phyloP scores from a whole-genome alignment of 2,888 invertebrate genomes.

The Habrosyne pyritoides region DNA sequence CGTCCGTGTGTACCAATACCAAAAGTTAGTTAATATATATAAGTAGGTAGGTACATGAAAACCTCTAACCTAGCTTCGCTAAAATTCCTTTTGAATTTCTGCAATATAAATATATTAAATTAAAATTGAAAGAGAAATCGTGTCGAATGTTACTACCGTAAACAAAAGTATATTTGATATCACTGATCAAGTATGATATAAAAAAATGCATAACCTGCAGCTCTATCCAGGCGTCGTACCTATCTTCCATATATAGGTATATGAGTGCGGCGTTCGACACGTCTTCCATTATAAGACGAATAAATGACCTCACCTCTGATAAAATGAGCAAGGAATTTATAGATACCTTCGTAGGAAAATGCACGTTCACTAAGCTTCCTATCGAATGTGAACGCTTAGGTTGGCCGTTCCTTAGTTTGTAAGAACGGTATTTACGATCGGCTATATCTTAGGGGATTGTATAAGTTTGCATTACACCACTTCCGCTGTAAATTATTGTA shows the following conservation, averaged over 20 bases:
- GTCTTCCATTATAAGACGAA: slow-evolving; percentile 66
- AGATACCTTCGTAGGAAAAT: slow-evolving; percentile 51
- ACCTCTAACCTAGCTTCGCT: no score
- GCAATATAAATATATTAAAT: no score
- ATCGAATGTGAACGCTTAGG: slow-evolving; percentile 30
- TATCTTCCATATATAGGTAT: slow-evolving; percentile 26
- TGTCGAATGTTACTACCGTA: no score
- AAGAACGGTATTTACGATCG: slow-evolving; percentile 27
- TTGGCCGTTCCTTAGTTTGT: slow-evolving; percentile 23
- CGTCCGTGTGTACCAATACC: no score
- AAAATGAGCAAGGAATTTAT: slow-evolving; percentile 72
- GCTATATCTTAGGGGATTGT: slow-evolving; percentile 3
- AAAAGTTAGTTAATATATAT: no score
- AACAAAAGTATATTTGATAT: no score
- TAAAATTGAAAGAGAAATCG: no score
- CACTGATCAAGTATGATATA: no score
- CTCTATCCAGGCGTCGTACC: slow-evolving; percentile 26
- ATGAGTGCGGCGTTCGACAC: slow-evolving; percentile 39
- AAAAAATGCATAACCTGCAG: slow-evolving; percentile 30
- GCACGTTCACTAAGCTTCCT: slow-evolving; percentile 48
- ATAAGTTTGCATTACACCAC: neutral
- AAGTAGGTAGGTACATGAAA: no score
- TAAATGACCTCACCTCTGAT: slow-evolving; percentile 65
- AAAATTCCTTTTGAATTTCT: no score
- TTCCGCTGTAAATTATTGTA: neutral